A percentile compares a stretch with the other conserved stretches of the same genome.
Conservation (phyloP, 2,888 invertebrate genomes). For the Ichneumoninae sp. region DNA sequence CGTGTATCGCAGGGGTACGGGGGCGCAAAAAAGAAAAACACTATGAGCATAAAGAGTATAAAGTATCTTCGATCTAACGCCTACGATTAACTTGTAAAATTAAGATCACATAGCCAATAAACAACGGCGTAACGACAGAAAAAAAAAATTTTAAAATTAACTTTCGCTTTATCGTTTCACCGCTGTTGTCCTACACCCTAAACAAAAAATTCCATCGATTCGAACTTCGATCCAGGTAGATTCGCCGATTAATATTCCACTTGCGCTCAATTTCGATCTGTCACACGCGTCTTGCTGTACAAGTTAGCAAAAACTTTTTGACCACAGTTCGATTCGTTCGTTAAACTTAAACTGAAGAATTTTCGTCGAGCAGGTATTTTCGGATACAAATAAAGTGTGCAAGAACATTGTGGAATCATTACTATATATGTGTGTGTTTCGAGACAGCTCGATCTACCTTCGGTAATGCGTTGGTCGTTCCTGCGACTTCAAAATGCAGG, state of each 20-base stretch:
- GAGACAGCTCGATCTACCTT: conserved; percentile 44
- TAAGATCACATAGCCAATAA: conserved; percentile 67
- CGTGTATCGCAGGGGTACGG: conserved; percentile 27
- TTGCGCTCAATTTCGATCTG: background rate
- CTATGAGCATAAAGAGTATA: conserved; percentile 55
- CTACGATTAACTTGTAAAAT: conserved; percentile 56
- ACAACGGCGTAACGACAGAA: conserved; percentile 36
- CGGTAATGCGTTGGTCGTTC: conserved; percentile 48
- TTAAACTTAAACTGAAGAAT: conserved; percentile 30
- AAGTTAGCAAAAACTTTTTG: conserved; percentile 30
- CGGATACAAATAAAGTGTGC: conserved; percentile 29
- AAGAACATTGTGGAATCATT: conserved; percentile 28
- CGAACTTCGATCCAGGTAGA: conserved; percentile 55
- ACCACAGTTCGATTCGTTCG: conserved; percentile 14
- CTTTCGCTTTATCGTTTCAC: conserved; percentile 19
- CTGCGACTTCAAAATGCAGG: conserved; percentile 44
- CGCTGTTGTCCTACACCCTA: conserved; percentile 47
- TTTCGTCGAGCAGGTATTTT: conserved; percentile 13
- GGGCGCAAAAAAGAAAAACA: conserved; percentile 41
- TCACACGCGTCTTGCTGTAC: conserved; percentile 20
- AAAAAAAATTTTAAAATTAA: conserved; percentile 8
- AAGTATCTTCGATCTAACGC: conserved; percentile 51
- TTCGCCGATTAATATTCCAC: conserved; percentile 42
- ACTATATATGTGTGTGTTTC: conserved; percentile 42
- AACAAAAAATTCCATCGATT: conserved; percentile 41